Conservation (phyloP, 2,888 invertebrate genomes). For the Bombylius discolor region DNA sequence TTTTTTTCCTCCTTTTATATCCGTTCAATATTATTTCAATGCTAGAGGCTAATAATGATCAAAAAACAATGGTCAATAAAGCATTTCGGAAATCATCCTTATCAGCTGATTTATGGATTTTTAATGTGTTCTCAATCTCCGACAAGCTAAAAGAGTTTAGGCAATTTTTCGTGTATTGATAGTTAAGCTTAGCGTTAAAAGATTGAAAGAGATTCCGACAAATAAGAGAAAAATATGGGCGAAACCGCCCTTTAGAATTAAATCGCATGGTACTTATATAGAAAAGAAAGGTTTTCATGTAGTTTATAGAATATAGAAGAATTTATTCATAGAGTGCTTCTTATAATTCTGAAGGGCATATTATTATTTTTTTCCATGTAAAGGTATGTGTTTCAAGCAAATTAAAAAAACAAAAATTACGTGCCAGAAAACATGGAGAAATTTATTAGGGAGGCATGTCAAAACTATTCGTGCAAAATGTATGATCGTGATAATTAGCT, state of each 20-base stretch:
- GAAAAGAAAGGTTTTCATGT: too few species aligned
- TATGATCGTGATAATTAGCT: slow-evolving; percentile 13
- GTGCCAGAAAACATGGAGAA: slow-evolving; percentile 5
- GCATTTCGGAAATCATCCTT: slow-evolving; percentile 38
- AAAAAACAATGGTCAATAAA: slow-evolving; percentile 36
- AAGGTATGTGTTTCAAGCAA: too few species aligned
- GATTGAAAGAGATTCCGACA: slow-evolving; percentile 15
- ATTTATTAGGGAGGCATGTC: slow-evolving; percentile 13
- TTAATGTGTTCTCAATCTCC: slow-evolving; percentile 38
- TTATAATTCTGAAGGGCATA: too few species aligned
- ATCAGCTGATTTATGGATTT: slow-evolving; percentile 39
- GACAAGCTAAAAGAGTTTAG: slow-evolving; percentile 13
- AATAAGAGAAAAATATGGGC: slow-evolving; percentile 13
- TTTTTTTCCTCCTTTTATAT: neutral
- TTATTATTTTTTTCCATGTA: too few species aligned
- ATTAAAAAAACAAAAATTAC: too few species aligned
- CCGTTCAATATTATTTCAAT: neutral
- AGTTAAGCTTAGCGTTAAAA: slow-evolving; percentile 6
- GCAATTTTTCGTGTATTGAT: neutral
- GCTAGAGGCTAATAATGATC: neutral
- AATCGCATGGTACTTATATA: neutral
- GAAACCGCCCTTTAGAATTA: slow-evolving; percentile 10
- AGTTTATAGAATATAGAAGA: too few species aligned
- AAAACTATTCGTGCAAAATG: slow-evolving; percentile 7
- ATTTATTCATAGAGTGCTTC: too few species aligned